Evolutionary conservation across 2,797 vertebrate species (phyloP).

Genomic region (Pipistrellus kuhlii): DNA sequence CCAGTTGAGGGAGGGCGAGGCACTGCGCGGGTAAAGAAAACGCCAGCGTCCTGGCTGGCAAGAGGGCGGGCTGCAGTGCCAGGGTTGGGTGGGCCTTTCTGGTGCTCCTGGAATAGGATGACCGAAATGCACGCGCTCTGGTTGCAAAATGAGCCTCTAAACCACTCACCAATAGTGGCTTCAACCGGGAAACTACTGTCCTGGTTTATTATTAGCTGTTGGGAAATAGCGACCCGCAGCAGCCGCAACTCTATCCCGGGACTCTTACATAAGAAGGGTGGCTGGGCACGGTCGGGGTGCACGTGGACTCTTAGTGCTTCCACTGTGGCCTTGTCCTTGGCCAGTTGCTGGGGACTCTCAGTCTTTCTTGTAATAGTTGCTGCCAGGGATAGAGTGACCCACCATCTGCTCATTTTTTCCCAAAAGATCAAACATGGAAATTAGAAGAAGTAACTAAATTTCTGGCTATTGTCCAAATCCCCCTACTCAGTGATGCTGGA

Average conservation of each 20-base stretch:
- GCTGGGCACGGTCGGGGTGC: conserved; percentile 13
- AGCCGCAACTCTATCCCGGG: background rate
- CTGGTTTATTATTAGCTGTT: conserved; percentile 74
- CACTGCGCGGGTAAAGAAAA: conserved; percentile 46
- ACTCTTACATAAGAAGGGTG: conserved; percentile 49
- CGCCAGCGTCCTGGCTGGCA: background rate
- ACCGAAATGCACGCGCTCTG: background rate
- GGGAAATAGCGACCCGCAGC: conserved; percentile 31
- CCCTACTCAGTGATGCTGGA: background rate
- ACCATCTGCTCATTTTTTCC: background rate
- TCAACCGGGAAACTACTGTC: conserved; percentile 19
- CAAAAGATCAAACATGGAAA: background rate
- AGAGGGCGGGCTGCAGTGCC: background rate
- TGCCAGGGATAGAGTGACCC: conserved; percentile 12
- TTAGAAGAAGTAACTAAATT: background rate
- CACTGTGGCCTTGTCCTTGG: background rate
- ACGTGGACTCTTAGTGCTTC: conserved; percentile 48
- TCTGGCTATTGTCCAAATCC: conserved; percentile 8
- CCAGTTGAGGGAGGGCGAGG: background rate
- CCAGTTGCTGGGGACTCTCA: background rate
- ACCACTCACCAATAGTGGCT: background rate
- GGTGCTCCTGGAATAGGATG: background rate
- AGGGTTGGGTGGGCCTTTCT: background rate
- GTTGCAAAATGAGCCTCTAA: conserved; percentile 55
- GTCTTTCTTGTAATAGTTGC: conserved; percentile 30